Evolutionary conservation across 1,140 invertebrate species (phyloP), one percentile per base, ranked within the genome.

Genomic region (Tetramorium parvispinum): DNA sequence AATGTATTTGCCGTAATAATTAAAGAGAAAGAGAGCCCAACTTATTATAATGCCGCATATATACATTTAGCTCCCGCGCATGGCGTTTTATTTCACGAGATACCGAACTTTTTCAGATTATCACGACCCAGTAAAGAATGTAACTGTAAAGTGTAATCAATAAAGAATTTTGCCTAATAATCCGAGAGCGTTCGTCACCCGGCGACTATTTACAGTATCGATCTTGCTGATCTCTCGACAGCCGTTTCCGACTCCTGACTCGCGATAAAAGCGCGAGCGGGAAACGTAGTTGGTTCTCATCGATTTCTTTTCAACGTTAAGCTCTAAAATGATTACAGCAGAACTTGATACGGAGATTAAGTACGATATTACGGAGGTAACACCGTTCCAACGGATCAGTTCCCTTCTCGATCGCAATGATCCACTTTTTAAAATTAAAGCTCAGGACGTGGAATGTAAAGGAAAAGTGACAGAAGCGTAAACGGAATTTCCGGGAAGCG

Each of bases 121-220:
- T 73, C 66, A 82, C 40, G 68, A 83, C 13, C 40, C 79, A 75
- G 27, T 75, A 83, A 83, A 59, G n/a, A 59, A 73, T 83, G 68
- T 83, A 83, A 83, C 18, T 83, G 79, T 83, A 73, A 83, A 83
- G 13, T 83, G 68, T 83, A 73, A 83, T 49, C 79, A 83, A 83
- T 83, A 83, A 83, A 83, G 53, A 83, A 83, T 83, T 83, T 83
- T 83, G 79, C 79, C 79, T 83, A 83, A 83, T 75, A 83, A 46
- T 27, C 2, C 4, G n/a, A 57, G 37, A 32, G 11, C 5, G 4
- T 57, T 71, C 40, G 3, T 61, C 6, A 55, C 32, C 21, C 6
- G 53, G 1, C 16, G n/a, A 32, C 7, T 27, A 18, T 6, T 37
- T 32, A 21, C 32, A 63, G 32, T 43, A 32, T 61, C 75, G 32